A percentile compares a stretch with the other conserved stretches of the same genome.
Evolutionary conservation across 2,113 vertebrate genomes (phyloP).

Genomic region (Nannobrachium achirus): DNA sequence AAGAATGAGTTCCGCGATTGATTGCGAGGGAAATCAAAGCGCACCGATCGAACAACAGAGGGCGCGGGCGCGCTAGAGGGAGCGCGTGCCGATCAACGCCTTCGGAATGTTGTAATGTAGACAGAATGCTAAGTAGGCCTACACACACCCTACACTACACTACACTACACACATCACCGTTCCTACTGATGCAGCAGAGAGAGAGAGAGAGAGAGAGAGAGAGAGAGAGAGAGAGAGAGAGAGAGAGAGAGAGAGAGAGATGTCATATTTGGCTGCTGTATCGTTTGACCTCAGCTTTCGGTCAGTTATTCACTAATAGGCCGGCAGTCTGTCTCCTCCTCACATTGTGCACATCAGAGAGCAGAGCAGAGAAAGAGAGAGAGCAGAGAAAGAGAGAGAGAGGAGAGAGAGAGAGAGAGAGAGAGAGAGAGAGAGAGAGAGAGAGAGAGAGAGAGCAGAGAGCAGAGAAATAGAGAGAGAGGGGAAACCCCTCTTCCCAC

Average conservation of each 20-base stretch:
- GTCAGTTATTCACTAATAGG: too few species aligned
- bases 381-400: background rate
- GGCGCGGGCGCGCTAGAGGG: slow-evolving; percentile 58
- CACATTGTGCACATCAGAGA: too few species aligned
- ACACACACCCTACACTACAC: background rate
- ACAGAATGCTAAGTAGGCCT: slow-evolving; percentile 41
- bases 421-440: background rate
- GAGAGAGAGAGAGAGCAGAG: background rate
- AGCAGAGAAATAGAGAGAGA: slow-evolving; percentile 8
- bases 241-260: background rate
- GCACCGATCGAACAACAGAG: slow-evolving; percentile 60
- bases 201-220: background rate
- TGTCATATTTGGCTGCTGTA: too few species aligned
- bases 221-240: background rate
- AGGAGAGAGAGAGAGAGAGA: background rate
- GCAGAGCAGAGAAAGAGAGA: background rate
- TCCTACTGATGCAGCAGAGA: slow-evolving; percentile 19
- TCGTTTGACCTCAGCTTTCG: too few species aligned
- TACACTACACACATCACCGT: too few species aligned
- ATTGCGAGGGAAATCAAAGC: slow-evolving; percentile 54
- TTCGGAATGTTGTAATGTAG: slow-evolving; percentile 14
- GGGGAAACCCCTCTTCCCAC: too few species aligned
- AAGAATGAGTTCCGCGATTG: slow-evolving; percentile 19
- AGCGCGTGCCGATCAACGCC: slow-evolving; percentile 37
- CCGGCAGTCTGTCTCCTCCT: too few species aligned